These are phyloP conservation scores for Amphiprion clarkii DNA, from an alignment of 2,797 vertebrate species.

Conservation along the genomic window DNA sequence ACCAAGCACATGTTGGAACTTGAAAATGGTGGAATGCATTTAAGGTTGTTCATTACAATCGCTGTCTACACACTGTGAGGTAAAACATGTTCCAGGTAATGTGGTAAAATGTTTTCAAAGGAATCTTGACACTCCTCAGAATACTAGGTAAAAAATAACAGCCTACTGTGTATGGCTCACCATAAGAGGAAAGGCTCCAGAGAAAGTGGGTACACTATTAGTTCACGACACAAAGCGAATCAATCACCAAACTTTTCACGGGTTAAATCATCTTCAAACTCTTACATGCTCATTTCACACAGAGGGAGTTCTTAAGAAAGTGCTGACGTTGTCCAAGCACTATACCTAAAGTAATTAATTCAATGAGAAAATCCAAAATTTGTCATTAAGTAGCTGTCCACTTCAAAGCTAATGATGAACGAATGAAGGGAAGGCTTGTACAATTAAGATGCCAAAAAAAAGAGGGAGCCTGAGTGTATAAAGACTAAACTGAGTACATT, in stretches of 20 bases:
- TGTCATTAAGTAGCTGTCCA: neutral
- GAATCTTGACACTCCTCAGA: slow-evolving; percentile 14
- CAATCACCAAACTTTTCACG: no score
- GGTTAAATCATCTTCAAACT: neutral
- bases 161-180: slow-evolving; percentile 15
- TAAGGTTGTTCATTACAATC: neutral
- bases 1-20: neutral
- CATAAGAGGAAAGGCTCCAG: slow-evolving; percentile 5
- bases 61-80: slow-evolving; percentile 31
- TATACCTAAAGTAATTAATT: neutral
- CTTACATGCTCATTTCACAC: slow-evolving; percentile 1
- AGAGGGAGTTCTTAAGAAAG: slow-evolving; percentile 2
- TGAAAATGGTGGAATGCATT: slow-evolving; percentile 26
- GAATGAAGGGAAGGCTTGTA: neutral
- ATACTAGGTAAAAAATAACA: slow-evolving; percentile 19
- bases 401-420: neutral
- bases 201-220: neutral
- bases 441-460: no score
- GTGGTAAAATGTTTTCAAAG: slow-evolving; percentile 9
- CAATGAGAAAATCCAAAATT: neutral
- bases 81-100: slow-evolving; percentile 30
- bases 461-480: neutral
- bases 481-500: slow-evolving; percentile 11
- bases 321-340: neutral
- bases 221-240: no score